These are phyloP conservation scores for Apodemus sylvaticus DNA, from an alignment of 2,113 vertebrate genomes.

Conservation along the genomic window DNA sequence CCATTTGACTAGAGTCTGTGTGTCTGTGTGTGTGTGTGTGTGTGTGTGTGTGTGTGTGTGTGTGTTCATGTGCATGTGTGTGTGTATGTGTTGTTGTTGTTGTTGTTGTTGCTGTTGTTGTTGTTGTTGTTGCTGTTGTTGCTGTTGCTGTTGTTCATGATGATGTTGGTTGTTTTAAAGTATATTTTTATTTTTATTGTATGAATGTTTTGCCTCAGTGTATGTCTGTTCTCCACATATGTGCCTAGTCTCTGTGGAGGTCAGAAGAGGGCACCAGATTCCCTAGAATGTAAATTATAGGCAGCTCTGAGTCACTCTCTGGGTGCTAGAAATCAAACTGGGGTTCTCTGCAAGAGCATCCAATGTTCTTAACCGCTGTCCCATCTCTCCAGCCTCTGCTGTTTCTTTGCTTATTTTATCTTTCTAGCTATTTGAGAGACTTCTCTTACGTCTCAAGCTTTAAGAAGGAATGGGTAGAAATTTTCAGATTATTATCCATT, in stretches of 20 bases:
- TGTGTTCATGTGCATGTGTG: not conserved
- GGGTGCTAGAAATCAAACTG: not conserved
- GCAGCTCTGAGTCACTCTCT: not conserved
- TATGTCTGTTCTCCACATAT: too few species aligned
- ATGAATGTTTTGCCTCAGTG: not conserved
- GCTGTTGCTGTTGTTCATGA: too few species aligned
- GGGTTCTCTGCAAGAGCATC: not conserved
- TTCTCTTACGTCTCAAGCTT: conserved; percentile 27
- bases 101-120: too few species aligned
- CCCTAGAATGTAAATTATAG: not conserved
- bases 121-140: too few species aligned
- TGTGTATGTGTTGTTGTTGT: too few species aligned
- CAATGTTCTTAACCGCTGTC: not conserved
- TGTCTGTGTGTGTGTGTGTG: not conserved
- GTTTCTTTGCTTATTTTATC: not conserved
- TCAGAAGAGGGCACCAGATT: not conserved
- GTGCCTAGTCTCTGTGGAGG: too few species aligned
- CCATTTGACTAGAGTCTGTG: conserved; percentile 18
- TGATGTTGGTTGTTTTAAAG: too few species aligned
- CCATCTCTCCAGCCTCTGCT: not conserved
- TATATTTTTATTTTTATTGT: not conserved
- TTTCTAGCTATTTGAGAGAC: conserved; percentile 46
- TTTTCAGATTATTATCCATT: not conserved
- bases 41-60: not conserved
- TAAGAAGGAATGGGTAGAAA: not conserved